Conservation (phyloP, 2,113 vertebrate species). For the Noctilio leporinus region DNA sequence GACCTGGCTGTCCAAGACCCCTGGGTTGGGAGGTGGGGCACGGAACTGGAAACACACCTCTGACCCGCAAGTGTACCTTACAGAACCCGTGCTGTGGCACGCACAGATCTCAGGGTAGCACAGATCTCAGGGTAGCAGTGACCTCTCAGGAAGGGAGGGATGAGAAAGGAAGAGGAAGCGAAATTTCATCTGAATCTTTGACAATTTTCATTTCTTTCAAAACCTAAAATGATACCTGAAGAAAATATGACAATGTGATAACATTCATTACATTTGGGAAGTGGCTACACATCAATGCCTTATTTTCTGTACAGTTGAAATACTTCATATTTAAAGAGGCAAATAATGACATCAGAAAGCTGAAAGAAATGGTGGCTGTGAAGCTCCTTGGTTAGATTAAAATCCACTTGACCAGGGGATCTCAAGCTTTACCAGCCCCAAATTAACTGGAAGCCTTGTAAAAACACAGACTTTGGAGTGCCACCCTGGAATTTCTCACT, state of each 20-base stretch:
- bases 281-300: neutral
- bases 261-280: neutral
- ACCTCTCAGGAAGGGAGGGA: neutral
- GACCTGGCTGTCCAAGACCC: neutral
- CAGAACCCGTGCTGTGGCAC: neutral
- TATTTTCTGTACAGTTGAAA: neutral
- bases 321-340: neutral
- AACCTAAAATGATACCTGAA: neutral
- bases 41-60: neutral
- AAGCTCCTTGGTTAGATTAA: neutral
- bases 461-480: neutral
- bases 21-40: neutral
- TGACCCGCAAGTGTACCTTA: neutral
- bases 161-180: neutral
- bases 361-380: neutral
- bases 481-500: neutral
- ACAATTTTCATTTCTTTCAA: neutral
- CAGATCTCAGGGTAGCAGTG: neutral
- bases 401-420: neutral
- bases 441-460: neutral
- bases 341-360: neutral
- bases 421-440: rapidly evolving
- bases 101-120: neutral
- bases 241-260: neutral
- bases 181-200: neutral